Conservation (phyloP, 2,797 vertebrate species). For the Odontamblyopus rebecca region DNA sequence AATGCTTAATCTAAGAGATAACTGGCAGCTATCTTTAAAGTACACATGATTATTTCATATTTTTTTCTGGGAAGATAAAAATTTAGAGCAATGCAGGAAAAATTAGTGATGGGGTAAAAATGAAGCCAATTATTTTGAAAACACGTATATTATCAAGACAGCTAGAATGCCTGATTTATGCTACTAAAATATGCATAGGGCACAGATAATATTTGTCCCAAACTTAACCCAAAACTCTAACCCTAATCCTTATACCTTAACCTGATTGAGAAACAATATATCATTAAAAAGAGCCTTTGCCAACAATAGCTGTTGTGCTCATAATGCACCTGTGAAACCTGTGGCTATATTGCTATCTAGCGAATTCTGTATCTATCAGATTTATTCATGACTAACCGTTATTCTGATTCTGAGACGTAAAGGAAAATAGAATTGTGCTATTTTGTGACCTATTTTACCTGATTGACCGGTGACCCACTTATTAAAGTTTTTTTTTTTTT, state of each 20-base stretch:
- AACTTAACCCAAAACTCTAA: too few species aligned
- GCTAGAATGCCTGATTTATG: slow-evolving; percentile 15
- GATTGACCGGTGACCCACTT: not conserved
- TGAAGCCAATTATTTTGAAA: slow-evolving; percentile 35
- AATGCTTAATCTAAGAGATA: slow-evolving; percentile 39
- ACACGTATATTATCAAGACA: slow-evolving; percentile 23
- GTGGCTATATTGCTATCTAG: too few species aligned
- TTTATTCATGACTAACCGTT: not conserved
- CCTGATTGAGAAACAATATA: too few species aligned
- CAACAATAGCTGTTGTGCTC: too few species aligned
- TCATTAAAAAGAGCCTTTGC: too few species aligned
- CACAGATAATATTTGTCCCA: too few species aligned
- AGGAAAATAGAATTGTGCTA: too few species aligned
- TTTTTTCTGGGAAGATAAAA: slow-evolving; percentile 24
- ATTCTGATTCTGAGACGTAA: not conserved
- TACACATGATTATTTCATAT: slow-evolving; percentile 41
- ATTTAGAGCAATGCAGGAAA: slow-evolving; percentile 8
- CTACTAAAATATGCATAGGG: too few species aligned
- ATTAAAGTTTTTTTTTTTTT: not conserved
- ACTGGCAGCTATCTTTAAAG: slow-evolving; percentile 44
- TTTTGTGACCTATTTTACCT: not conserved
- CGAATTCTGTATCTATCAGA: too few species aligned
- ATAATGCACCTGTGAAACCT: too few species aligned
- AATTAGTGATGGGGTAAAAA: slow-evolving; percentile 39
- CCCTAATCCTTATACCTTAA: too few species aligned